Percentiles rank a stretch among this genome's conserved stretches.
Evolutionary conservation across 2,797 vertebrate species (phyloP).

Genomic region (Lithobates sylvaticus): DNA sequence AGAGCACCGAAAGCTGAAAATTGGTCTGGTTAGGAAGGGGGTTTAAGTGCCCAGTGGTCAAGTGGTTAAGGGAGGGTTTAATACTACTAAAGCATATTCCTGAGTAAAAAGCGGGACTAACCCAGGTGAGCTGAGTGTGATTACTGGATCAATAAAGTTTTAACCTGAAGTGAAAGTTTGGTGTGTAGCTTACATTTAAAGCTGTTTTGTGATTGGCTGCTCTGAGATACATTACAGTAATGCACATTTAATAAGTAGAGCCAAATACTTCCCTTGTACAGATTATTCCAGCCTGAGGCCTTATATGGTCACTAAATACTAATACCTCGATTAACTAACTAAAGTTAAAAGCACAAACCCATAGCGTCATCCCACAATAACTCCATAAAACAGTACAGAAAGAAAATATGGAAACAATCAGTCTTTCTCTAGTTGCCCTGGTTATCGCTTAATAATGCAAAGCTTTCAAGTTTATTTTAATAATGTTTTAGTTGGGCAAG

Average conservation of each 20-base stretch:
- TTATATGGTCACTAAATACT: background rate
- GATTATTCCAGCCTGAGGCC: background rate
- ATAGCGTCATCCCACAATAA: constrained; percentile 1
- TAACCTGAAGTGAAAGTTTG: no score
- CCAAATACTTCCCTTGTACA: background rate
- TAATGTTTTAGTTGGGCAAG: constrained; percentile 36
- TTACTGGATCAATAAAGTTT: no score
- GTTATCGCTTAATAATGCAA: constrained; percentile 41
- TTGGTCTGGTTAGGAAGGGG: no score
- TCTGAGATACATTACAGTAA: background rate
- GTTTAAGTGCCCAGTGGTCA: no score
- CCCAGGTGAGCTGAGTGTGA: no score
- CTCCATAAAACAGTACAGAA: constrained; percentile 1
- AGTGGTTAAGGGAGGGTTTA: no score
- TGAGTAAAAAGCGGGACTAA: no score
- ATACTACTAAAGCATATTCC: no score
- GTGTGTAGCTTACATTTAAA: no score
- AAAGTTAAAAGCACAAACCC: background rate
- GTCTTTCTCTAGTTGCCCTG: constrained; percentile 22
- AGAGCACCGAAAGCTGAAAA: no score
- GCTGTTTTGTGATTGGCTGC: background rate
- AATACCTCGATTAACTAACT: background rate
- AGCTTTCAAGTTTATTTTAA: constrained; percentile 49
- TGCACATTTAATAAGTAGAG: background rate
- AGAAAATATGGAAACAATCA: constrained; percentile 18